These are phyloP conservation scores for Ariolimax columbianus DNA, from an alignment of 2,888 invertebrate species.

Conservation along the genomic window DNA sequence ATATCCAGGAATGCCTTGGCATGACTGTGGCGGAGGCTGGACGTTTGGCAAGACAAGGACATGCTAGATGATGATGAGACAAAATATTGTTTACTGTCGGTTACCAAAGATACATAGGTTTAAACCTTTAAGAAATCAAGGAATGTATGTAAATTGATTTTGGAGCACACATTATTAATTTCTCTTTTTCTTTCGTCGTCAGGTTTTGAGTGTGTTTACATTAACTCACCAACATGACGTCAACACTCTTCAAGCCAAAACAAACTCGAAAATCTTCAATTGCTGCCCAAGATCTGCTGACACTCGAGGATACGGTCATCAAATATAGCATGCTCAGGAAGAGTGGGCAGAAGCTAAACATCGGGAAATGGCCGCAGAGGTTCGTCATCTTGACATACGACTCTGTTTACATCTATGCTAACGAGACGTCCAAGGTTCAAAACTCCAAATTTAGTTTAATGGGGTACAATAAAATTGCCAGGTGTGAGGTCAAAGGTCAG, in stretches of 20 bases:
- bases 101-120: too few species aligned
- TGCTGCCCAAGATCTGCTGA: slow-evolving; percentile 22
- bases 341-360: background rate
- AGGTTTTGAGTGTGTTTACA: background rate
- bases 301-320: background rate
- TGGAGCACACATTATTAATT: too few species aligned
- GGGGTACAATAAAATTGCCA: slow-evolving; percentile 27
- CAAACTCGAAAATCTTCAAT: background rate
- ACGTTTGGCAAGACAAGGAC: too few species aligned
- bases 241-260: background rate
- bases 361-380: slow-evolving; percentile 38
- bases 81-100: too few species aligned
- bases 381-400: slow-evolving; percentile 16
- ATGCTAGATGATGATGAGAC: too few species aligned
- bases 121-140: too few species aligned
- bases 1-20: too few species aligned
- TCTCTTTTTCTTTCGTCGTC: background rate
- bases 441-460: background rate
- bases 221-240: background rate
- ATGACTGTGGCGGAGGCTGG: too few species aligned
- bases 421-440: slow-evolving; percentile 15
- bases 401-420: slow-evolving; percentile 14
- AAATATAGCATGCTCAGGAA: slow-evolving; percentile 23
- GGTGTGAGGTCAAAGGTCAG: slow-evolving; percentile 18
- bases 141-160: too few species aligned